Percentiles rank a stretch among this genome's conserved stretches.
Evolutionary conservation across 2,888 invertebrate genomes (phyloP).

Genomic region (Nesidiocoris tenuis): DNA sequence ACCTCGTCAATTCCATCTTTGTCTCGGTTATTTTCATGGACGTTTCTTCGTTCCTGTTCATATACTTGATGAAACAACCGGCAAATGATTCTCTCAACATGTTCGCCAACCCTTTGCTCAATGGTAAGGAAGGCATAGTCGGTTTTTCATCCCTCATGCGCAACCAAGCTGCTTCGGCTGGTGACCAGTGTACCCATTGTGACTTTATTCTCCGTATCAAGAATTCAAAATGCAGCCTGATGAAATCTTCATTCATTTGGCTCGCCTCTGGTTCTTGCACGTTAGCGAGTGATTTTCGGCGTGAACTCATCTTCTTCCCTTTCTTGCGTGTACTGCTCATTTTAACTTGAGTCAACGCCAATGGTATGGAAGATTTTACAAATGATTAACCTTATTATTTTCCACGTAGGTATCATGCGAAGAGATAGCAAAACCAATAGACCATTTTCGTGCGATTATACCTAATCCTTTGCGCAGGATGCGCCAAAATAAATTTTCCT

Average conservation of each 20-base stretch:
- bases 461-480: no score
- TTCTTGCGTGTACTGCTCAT: no score
- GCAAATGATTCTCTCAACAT: constrained; percentile 13
- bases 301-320: neutral
- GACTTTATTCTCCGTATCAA: neutral
- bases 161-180: constrained; percentile 29
- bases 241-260: neutral
- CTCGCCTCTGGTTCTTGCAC: constrained; percentile 1
- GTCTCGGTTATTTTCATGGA: constrained; percentile 12
- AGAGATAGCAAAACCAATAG: no score
- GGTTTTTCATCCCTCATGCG: constrained; percentile 20
- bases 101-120: neutral
- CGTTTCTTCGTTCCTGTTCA: constrained; percentile 26
- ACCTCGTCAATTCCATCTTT: constrained; percentile 23
- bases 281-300: neutral
- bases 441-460: no score
- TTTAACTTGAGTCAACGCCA: no score
- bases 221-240: neutral
- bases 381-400: no score
- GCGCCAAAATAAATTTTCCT: no score
- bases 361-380: no score
- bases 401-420: no score
- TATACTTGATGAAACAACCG: constrained; percentile 33
- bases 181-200: constrained; percentile 26
- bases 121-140: neutral